These are phyloP conservation scores for Megaleporinus macrocephalus DNA, from an alignment of 2,113 vertebrate species.

Conservation along the genomic window DNA sequence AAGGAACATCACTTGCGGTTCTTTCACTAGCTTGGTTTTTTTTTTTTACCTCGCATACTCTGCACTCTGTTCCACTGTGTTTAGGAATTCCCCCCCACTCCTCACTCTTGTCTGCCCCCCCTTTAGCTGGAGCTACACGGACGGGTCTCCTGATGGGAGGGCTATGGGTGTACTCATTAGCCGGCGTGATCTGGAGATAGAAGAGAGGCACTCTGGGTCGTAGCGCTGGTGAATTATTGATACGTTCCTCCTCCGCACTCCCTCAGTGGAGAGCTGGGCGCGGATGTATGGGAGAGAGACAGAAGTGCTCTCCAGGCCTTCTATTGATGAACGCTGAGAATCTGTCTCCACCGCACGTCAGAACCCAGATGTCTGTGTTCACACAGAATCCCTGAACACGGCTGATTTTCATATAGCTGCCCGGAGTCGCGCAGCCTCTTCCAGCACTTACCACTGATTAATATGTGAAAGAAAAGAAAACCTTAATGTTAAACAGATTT, in stretches of 20 bases:
- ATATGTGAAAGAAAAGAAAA: neutral
- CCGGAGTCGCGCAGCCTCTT: neutral
- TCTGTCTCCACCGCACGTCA: constrained; percentile 1
- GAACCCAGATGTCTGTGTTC: too few relatives aligned
- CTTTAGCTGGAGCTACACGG: constrained; percentile 53
- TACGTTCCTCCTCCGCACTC: constrained; percentile 61
- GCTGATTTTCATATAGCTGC: neutral
- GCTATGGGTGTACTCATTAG: constrained; percentile 64
- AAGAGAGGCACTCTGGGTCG: constrained; percentile 66
- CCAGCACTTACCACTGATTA: neutral
- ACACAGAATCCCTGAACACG: neutral
- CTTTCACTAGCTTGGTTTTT: neutral
- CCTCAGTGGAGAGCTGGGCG: constrained; percentile 6
- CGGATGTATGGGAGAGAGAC: neutral
- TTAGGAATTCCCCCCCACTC: constrained; percentile 6
- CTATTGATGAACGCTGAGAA: constrained; percentile 18
- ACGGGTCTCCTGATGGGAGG: constrained; percentile 61
- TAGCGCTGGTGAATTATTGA: constrained; percentile 77
- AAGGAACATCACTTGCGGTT: neutral
- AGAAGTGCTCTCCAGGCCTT: constrained; percentile 29
- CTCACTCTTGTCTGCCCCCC: neutral
- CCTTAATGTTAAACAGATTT: too few relatives aligned
- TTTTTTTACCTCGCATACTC: neutral
- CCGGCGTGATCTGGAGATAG: constrained; percentile 58
- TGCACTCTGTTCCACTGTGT: neutral